Base-by-base conservation (phyloP, 2,113 vertebrate genomes). In the Plestiodon gilberti region DNA sequence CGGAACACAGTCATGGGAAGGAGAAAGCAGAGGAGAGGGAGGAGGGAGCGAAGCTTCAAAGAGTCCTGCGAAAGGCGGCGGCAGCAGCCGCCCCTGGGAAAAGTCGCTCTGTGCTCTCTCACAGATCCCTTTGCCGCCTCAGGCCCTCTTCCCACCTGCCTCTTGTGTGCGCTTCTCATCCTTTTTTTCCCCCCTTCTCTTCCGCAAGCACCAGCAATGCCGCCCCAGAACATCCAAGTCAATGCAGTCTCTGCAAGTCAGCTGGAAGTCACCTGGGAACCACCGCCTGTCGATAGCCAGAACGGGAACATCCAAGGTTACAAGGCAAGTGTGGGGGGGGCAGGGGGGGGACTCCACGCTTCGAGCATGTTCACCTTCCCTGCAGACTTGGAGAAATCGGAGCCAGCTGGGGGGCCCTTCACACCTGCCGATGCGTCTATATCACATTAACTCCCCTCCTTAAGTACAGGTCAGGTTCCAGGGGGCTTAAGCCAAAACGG, bases 281-380 rank as follows among this genome's bases (percentile, higher is more conserved):
- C 97, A 0, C 98, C 99, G 14, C 99, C 99, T 0, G 95, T 96
- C 0, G 98, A 99, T 95, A 98, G 98, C 87, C 98, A 99, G 92
- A 99, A 99, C 3, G 99, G 99, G 91, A 98, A 97, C 95, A 98
- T 99, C 92, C 99, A 99, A 95, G 99, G 99, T 95, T 99, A 99
- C 94, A 99, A 99, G 98, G 99, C 97, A 97, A 96, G 86, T 90
- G 89, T 92, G 43, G 1, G 3, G 20, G 4, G 1, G 33, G 17
- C 20, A 4, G 17, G 2, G 35, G 25, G n/a, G n/a, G n/a, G n/a
- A n/a, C n/a, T n/a, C n/a, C n/a, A n/a, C n/a, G n/a, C 38, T 33
- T 10, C 7, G 1, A 33, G 30, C 1, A n/a, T 0, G 7, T 11
- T n/a, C 7, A 23, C 28, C 9, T 28, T 64, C 43, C 80, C 48